Conservation (phyloP, 2,113 vertebrate species). For the Leptosomus discolor region DNA sequence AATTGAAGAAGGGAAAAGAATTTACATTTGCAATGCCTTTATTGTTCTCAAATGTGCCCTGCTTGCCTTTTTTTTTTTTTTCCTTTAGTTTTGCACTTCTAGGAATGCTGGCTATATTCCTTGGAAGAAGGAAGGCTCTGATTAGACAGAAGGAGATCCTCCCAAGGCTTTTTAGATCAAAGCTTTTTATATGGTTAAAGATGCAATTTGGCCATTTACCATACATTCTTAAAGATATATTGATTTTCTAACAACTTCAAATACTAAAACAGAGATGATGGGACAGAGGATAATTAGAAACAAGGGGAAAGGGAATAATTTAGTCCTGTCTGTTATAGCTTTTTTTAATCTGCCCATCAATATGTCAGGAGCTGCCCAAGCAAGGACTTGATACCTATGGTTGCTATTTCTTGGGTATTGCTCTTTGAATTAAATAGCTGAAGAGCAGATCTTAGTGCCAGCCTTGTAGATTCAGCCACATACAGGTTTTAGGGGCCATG, state of each 20-base stretch:
- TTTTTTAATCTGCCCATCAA: neutral
- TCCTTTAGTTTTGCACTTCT: neutral
- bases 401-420: neutral
- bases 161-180: neutral
- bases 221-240: neutral
- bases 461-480: neutral
- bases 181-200: neutral
- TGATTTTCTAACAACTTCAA: neutral
- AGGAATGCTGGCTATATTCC: neutral
- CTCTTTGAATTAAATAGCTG: conserved; percentile 11
- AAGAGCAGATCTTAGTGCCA: conserved; percentile 17
- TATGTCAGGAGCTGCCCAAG: neutral
- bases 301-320: neutral
- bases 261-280: neutral
- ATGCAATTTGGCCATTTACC: neutral
- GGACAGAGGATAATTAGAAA: neutral
- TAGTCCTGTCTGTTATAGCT: neutral
- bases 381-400: neutral
- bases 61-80: neutral
- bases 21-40: neutral
- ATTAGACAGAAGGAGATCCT: neutral
- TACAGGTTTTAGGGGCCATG: conserved; percentile 22
- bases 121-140: neutral
- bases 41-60: neutral
- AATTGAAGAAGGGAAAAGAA: neutral